Evolutionary conservation across 2,888 invertebrate species (phyloP).

Genomic region (Cenopis cana): DNA sequence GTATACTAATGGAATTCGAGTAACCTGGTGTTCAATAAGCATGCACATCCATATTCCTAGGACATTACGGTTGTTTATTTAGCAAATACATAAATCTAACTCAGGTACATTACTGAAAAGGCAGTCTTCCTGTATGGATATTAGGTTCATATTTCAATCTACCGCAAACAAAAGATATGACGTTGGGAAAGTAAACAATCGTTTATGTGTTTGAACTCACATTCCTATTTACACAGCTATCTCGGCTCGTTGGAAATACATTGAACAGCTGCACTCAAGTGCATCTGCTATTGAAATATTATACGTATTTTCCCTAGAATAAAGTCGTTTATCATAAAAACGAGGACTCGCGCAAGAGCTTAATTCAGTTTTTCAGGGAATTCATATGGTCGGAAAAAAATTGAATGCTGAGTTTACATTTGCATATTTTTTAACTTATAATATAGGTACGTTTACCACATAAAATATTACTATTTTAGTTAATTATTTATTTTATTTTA

Average conservation of each 20-base stretch:
- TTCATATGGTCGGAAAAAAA: neutral
- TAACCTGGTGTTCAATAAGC: slow-evolving; percentile 21
- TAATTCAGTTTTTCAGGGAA: slow-evolving; percentile 14
- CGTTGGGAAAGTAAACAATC: slow-evolving; percentile 19
- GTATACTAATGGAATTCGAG: slow-evolving; percentile 7
- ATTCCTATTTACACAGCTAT: slow-evolving; percentile 51
- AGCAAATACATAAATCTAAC: slow-evolving; percentile 7
- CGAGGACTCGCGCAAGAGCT: slow-evolving; percentile 42
- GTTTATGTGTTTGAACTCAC: slow-evolving; percentile 43
- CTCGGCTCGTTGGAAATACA: slow-evolving; percentile 51
- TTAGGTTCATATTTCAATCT: slow-evolving; percentile 8
- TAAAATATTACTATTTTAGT: neutral
- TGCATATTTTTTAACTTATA: neutral
- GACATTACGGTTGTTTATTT: slow-evolving; percentile 26
- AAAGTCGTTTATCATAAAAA: slow-evolving; percentile 55
- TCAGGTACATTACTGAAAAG: neutral
- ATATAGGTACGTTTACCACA: neutral
- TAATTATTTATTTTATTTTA: too few relatives aligned
- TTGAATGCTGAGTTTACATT: neutral
- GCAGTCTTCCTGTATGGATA: neutral
- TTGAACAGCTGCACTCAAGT: slow-evolving; percentile 51
- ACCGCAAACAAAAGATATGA: neutral
- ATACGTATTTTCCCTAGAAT: slow-evolving; percentile 50
- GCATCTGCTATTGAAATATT: slow-evolving; percentile 58
- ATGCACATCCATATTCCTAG: slow-evolving; percentile 29